A percentile compares a stretch with the other conserved stretches of the same genome.
Conservation (phyloP, 2,797 vertebrate species). For the Enteromius anoplus region DNA sequence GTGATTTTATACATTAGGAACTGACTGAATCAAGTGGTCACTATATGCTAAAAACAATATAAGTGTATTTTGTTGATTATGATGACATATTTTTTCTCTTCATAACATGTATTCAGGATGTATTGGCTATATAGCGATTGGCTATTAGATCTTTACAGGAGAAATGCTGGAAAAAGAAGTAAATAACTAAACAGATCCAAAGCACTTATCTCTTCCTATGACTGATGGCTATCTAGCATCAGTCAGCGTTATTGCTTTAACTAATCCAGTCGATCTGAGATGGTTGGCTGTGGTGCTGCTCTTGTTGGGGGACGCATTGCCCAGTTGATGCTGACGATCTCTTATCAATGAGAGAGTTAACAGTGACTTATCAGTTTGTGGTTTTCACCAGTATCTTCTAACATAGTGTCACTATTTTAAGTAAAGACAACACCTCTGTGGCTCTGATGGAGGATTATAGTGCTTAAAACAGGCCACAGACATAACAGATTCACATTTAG, state of each 20-base stretch:
- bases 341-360: slow-evolving; percentile 51
- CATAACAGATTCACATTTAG: slow-evolving; percentile 16
- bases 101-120: neutral
- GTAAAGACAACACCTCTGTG: slow-evolving; percentile 13
- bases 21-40: neutral
- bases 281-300: slow-evolving; percentile 5
- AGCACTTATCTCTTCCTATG: slow-evolving; percentile 16
- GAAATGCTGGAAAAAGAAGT: neutral
- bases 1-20: neutral
- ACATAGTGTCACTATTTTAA: slow-evolving; percentile 31
- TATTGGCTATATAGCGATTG: neutral
- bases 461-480: slow-evolving; percentile 28
- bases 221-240: slow-evolving; percentile 1
- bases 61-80: neutral
- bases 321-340: slow-evolving; percentile 48
- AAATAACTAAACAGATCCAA: neutral
- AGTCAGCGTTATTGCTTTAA: slow-evolving; percentile 26
- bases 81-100: neutral
- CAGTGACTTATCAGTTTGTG: slow-evolving; percentile 44
- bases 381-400: slow-evolving; percentile 31
- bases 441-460: slow-evolving; percentile 41
- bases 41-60: neutral
- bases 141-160: neutral
- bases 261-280: slow-evolving; percentile 34
- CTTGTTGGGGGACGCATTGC: slow-evolving; percentile 1